Base-by-base conservation (phyloP, 1,140 invertebrate genomes). In the Sycobia sp. region DNA sequence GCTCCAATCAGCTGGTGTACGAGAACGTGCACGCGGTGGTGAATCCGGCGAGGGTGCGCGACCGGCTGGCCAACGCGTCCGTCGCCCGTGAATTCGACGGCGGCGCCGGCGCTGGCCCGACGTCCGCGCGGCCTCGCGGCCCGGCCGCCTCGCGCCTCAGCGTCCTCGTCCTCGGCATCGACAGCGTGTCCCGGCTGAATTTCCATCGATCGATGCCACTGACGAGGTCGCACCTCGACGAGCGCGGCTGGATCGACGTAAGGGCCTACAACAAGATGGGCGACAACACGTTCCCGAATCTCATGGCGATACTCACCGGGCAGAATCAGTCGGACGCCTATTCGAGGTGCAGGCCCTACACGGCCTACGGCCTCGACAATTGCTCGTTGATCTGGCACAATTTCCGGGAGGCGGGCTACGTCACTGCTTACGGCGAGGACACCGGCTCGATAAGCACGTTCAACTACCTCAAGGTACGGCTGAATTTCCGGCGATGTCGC, bases 381-480 rank as follows among this genome's bases (percentile, higher is more conserved):
- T 95, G 92, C 71, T 86, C 89, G 1, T 89, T 93, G 65, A 82
- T 95, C 11, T 96, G 93, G 93, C 88, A 91, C 53, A 83, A 85
- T 60, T 95, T 86, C 71, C 85, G 86, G 58, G 76, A 88, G 22
- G 80, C 84, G 11, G 90, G 90, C 2, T 95, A 90, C 72, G 84
- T 87, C 0, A 95, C 94, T 0, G 87, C 88, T 3, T 90, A 90
- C 56, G 89, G 85, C 0, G 94, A 96, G 83, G 94, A 96, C 75
- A 83, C 84, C 4, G 86, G 88, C 0, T 76, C 81, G 22, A 88
- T 94, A 29, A 88, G 88, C 4, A 90, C 90, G 0, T 96, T 95
- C 69, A 94, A 94, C 76, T 95, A 91, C 73, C 72, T 87, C 5
- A 92, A 90, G 73, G 72, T 72, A 10, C 62, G 46, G 13, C 27